Base-by-base conservation (phyloP, 2,888 invertebrate species). In the Patella pellucida region DNA sequence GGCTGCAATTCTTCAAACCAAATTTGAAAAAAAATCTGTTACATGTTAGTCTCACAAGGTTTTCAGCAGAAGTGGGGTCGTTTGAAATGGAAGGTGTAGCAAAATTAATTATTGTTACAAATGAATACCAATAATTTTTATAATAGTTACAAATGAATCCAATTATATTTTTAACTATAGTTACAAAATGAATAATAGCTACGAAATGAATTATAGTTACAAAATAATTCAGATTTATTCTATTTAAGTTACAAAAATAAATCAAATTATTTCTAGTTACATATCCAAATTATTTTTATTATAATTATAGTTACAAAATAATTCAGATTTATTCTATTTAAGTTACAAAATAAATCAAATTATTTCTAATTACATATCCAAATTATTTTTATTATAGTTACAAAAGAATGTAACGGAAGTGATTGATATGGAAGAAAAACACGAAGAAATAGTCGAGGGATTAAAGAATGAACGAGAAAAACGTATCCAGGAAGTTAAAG, bases 351-450 rank as follows among this genome's bases (percentile, higher is more conserved):
- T 9, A 73, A 67, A 15, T 73, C 70, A 52, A 71, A 52, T 27
- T 51, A 41, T 31, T 54, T 52, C 7, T 31, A 41, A n/a, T n/a
- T n/a, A n/a, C n/a, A n/a, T n/a, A n/a, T n/a, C n/a, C n/a, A n/a
- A 71, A 52, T 27, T 51, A 41, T 31, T 54, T 52, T 15, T 31
- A 41, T 31, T 69, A 51, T 67, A 80, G 80, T 67, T 80, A 23
- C 52, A 76, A 70, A 71, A 72, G 15, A 73, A 77, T 15, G 62
- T 76, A 12, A 68, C 68, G 3, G 68, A 72, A 70, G 78, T 78
- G 3, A 74, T 69, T 27, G 70, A 71, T 19, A 78, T 79, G 16
- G 80, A 79, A 73, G 81, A 79, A 19, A 62, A 62, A 23, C 62
- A 62, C 3, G 41, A 71, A 15, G 16, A 51, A 23, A 9, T 51